Evolutionary conservation across 1,140 invertebrate genomes (phyloP).

Genomic region (Drosophila athabasca): DNA sequence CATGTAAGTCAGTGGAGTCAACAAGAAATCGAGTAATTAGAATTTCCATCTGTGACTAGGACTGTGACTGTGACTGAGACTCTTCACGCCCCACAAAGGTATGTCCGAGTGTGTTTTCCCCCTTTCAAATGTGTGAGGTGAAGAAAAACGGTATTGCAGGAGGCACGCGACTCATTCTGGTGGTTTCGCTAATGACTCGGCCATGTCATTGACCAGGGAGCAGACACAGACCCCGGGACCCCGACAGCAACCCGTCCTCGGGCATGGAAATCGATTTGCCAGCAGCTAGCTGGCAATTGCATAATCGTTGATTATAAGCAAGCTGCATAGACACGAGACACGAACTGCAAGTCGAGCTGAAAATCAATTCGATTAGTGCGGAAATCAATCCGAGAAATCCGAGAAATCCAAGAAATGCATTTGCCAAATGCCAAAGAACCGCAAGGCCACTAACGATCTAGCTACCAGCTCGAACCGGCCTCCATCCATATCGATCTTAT

Average conservation of each 20-base stretch:
- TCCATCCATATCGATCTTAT: conserved; percentile 43
- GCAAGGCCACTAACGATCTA: conserved; percentile 56
- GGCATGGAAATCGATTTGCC: conserved; percentile 70
- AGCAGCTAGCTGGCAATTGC: conserved; percentile 50
- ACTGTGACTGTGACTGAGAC: neutral
- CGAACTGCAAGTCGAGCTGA: conserved; percentile 32
- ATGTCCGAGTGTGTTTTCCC: conserved; percentile 28
- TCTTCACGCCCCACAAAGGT: conserved; percentile 65
- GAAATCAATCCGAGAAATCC: conserved; percentile 64
- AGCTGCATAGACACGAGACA: neutral
- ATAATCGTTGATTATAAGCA: conserved; percentile 46
- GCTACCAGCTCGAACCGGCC: conserved; percentile 24
- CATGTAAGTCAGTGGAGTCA: conserved; percentile 55
- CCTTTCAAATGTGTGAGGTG: neutral
- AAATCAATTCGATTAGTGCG: conserved; percentile 60
- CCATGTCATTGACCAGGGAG: conserved; percentile 41
- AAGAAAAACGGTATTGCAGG: conserved; percentile 35
- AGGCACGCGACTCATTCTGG: conserved; percentile 53
- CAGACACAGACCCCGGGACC: neutral
- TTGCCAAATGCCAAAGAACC: conserved; percentile 64
- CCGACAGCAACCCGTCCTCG: neutral
- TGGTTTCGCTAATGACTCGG: conserved; percentile 39
- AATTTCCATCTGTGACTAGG: conserved; percentile 57
- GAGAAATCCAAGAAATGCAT: conserved; percentile 39
- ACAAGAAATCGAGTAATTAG: conserved; percentile 67